Percentiles rank a stretch among this genome's conserved stretches.
Conservation (phyloP, 2,888 invertebrate genomes). For the Drosophila siamana region DNA sequence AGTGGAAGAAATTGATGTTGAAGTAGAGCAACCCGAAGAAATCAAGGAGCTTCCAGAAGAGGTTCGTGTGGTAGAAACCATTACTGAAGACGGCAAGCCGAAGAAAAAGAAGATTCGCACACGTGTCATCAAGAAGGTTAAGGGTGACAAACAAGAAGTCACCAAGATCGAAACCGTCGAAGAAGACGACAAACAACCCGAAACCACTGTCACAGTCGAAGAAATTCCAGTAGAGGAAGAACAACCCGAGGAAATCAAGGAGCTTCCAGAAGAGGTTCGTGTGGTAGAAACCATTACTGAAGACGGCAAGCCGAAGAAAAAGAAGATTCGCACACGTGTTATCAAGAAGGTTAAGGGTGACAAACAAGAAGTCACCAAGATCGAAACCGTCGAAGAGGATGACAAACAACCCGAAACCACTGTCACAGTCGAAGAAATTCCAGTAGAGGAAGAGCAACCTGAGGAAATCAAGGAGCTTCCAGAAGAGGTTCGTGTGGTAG, state of each 20-base stretch:
- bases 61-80: conserved; percentile 19
- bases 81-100: conserved; percentile 15
- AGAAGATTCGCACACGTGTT: conserved; percentile 9
- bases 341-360: conserved; percentile 11
- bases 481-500: too few relatives aligned
- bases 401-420: too few relatives aligned
- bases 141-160: conserved; percentile 27
- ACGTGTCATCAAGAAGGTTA: conserved; percentile 25
- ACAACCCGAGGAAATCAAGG: conserved; percentile 1
- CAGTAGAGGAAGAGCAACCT: too few relatives aligned
- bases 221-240: conserved; percentile 11
- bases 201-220: conserved; percentile 24
- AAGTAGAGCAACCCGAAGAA: conserved; percentile 13
- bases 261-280: conserved; percentile 26
- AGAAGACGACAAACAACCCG: conserved; percentile 19
- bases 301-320: conserved; percentile 3
- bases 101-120: conserved; percentile 29
- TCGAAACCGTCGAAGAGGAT: too few relatives aligned
- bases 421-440: too few relatives aligned
- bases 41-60: conserved; percentile 16
- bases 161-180: conserved; percentile 29
- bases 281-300: conserved; percentile 17
- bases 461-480: too few relatives aligned
- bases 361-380: conserved; percentile 9
- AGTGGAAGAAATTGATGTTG: conserved; percentile 16